Percentiles rank a stretch among this genome's conserved stretches.
Conservation (phyloP, 2,888 invertebrate genomes). For the Barypeithes pellucidus region DNA sequence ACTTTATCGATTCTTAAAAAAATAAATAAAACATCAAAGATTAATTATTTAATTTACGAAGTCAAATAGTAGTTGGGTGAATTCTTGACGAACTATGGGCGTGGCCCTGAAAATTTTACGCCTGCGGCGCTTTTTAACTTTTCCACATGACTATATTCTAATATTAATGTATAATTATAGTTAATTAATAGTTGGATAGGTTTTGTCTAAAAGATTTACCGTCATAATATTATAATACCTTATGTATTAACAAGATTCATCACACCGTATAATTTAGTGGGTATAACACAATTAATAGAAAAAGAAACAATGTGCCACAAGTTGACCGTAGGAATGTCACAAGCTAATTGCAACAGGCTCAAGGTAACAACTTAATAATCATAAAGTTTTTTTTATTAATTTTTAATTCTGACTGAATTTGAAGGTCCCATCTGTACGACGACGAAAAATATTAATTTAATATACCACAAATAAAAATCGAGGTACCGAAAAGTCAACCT, state of each 20-base stretch:
- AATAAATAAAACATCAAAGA: too few relatives aligned
- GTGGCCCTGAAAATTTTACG: too few relatives aligned
- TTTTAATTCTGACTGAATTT: constrained; percentile 13
- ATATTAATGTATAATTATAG: too few relatives aligned
- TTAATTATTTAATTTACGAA: too few relatives aligned
- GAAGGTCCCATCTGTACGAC: constrained; percentile 13
- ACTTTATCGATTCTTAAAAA: too few relatives aligned
- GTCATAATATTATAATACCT: not conserved
- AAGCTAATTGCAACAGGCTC: constrained; percentile 16
- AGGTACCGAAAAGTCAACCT: constrained; percentile 2
- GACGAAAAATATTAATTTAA: constrained; percentile 11
- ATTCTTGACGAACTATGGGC: too few relatives aligned
- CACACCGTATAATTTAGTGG: constrained; percentile 4
- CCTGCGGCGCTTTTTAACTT: too few relatives aligned
- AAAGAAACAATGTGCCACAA: constrained; percentile 19
- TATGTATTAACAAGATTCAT: constrained; percentile 14
- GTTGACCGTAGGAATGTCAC: constrained; percentile 23
- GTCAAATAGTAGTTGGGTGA: too few relatives aligned
- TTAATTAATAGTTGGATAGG: too few relatives aligned
- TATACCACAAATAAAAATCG: constrained; percentile 1
- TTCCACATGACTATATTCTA: too few relatives aligned
- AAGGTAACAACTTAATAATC: constrained; percentile 17
- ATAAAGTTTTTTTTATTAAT: constrained; percentile 6
- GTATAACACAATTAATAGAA: not conserved
- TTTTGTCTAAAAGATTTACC: not conserved